Conservation (phyloP, 2,888 invertebrate genomes). For the Sminthurinus aureus region DNA sequence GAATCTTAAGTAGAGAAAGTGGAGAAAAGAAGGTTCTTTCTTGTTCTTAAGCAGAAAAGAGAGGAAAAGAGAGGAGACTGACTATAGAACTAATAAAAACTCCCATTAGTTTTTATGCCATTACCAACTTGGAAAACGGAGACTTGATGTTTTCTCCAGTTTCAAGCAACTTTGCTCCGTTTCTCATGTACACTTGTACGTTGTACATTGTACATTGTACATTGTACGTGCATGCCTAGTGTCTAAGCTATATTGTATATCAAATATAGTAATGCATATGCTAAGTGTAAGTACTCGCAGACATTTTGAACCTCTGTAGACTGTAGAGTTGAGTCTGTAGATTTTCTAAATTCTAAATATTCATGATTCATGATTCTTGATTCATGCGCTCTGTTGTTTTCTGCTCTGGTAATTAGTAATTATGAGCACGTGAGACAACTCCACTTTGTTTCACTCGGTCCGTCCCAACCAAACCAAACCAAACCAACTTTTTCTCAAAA, state of each 20-base stretch:
- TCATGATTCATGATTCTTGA: no score
- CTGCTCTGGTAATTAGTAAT: conserved; percentile 2
- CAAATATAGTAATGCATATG: no score
- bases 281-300: background rate
- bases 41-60: background rate
- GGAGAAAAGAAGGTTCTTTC: background rate
- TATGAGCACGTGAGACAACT: conserved; percentile 5
- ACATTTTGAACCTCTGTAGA: background rate
- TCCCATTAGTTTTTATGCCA: conserved; percentile 10
- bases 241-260: no score
- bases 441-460: background rate
- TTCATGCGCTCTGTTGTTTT: background rate
- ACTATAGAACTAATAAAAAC: background rate
- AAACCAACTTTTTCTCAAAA: no score
- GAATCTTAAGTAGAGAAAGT: no score
- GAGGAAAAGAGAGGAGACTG: background rate
- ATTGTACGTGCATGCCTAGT: no score
- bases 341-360: no score
- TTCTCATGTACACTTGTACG: background rate
- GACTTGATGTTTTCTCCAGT: background rate
- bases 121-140: background rate
- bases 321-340: no score
- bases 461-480: no score
- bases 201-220: background rate
- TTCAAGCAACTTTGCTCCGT: background rate